These are phyloP conservation scores for Tragelaphus eurycerus DNA, from an alignment of 2,797 vertebrate species.

Conservation along the genomic window DNA sequence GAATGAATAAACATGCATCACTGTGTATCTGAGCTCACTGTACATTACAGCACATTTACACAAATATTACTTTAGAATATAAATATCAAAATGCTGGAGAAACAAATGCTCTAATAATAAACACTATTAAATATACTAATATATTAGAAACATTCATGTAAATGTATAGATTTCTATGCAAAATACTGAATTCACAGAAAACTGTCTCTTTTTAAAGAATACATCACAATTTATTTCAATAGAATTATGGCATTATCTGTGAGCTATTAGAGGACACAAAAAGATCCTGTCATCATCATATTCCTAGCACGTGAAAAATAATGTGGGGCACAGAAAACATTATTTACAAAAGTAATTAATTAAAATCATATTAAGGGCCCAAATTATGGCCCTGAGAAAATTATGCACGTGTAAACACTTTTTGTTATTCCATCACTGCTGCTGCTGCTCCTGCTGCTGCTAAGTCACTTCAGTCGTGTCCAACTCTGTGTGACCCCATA, in stretches of 20 bases:
- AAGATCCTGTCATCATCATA: neutral
- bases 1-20: neutral
- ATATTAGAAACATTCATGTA: neutral
- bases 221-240: neutral
- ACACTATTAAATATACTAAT: neutral
- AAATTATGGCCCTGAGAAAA: neutral
- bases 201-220: neutral
- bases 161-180: neutral
- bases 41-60: neutral
- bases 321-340: neutral
- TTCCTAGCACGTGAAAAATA: neutral
- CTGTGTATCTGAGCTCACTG: neutral
- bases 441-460: no score
- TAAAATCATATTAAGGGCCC: neutral
- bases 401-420: neutral
- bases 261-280: neutral
- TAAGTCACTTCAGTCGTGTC: no score
- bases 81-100: neutral
- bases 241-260: neutral
- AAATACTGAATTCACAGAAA: neutral
- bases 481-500: no score
- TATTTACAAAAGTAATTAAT: neutral
- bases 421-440: neutral
- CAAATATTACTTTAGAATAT: neutral
- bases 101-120: neutral